phyloP scores from a whole-genome alignment of 2,888 invertebrate species.

The Plusia festucae region DNA sequence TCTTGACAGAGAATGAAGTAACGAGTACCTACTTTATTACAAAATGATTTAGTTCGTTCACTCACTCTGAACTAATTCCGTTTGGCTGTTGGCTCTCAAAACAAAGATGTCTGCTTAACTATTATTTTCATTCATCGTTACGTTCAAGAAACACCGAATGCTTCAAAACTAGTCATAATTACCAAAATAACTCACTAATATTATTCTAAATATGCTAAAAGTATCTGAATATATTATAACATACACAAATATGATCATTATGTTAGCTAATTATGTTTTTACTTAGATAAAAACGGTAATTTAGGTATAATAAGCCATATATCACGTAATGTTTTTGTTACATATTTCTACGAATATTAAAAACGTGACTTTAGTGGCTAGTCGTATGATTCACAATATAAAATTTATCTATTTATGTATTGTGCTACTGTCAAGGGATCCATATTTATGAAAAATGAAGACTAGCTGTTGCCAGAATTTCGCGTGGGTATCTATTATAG shows the following conservation, averaged over 20 bases:
- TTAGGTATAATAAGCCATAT: neutral
- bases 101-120: neutral
- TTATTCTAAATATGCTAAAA: neutral
- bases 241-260: neutral
- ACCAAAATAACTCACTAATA: neutral
- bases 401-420: too few relatives aligned
- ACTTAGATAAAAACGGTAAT: conserved; percentile 8
- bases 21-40: too few relatives aligned
- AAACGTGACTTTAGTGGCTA: conserved; percentile 10
- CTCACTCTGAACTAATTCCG: neutral
- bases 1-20: too few relatives aligned
- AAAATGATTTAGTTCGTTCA: neutral
- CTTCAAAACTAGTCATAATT: neutral
- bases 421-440: too few relatives aligned
- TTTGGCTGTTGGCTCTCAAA: neutral
- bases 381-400: too few relatives aligned
- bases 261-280: conserved; percentile 2
- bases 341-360: conserved; percentile 3
- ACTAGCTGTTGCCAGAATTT: too few relatives aligned
- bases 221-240: neutral
- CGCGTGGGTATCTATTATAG: too few relatives aligned
- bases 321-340: conserved; percentile 15
- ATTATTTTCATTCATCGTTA: neutral
- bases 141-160: neutral
- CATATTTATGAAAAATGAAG: too few relatives aligned